Base-by-base conservation (phyloP, 2,888 invertebrate genomes). In the Phengaris arion region DNA sequence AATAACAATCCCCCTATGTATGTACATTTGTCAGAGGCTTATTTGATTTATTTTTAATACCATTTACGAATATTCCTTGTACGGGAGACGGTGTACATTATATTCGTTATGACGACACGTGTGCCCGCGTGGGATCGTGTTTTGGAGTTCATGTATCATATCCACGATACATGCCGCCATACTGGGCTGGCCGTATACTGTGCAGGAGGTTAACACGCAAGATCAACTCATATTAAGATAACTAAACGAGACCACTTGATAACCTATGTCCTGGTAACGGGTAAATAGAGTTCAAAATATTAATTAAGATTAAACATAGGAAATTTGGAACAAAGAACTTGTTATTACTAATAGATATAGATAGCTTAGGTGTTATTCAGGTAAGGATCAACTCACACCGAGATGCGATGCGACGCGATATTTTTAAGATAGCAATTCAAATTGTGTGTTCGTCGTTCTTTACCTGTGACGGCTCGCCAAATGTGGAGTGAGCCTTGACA, bases 71-170 rank as follows among this genome's bases (percentile, higher is more conserved):
- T 64, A 13, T 35, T 13, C 64, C 64, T 64, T 64, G 64, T 64
- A 64, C 35, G 64, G 64, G 35, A 35, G 64, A 45, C 35, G 64
- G 64, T 35, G 64, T 64, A 64, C 59, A 59, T 59, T 59, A 64
- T 64, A 64, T 64, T 45, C 35, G 64, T 64, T 64, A 64, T 64
- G 64, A 64, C 64, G 64, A 64, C 64, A 64, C 35, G 64, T 10
- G 10, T 45, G 64, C 64, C 6, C 35, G 64, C 64, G 64, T 64
- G 64, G 64, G 64, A 64, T 35, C 2, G 6, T 5, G 35, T 64
- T 64, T 64, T 64, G 64, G 64, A 64, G 35, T 64, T 64, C 64
- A 64, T 64, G 64, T 64, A 64, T 64, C 64, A 64, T 64, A 45
- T 64, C 22, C 35, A 22, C 15, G 15, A 59, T 59, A 59, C 59